phyloP scores from a whole-genome alignment of 2,113 vertebrate genomes.

The Sinocyclocheilus rhinocerous region DNA sequence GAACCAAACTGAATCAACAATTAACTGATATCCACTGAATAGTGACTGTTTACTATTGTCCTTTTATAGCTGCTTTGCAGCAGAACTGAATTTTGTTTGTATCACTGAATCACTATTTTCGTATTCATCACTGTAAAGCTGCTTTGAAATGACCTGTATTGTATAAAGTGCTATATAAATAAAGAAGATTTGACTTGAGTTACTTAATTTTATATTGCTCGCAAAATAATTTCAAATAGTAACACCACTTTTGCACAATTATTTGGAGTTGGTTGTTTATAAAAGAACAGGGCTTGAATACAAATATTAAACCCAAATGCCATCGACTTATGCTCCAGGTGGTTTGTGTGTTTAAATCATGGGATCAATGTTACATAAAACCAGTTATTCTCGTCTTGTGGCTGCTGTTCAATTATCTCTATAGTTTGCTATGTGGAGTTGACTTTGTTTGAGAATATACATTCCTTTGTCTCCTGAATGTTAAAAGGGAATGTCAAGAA shows the following conservation, averaged over 20 bases:
- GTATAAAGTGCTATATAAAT: too few relatives aligned
- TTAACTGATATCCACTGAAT: too few relatives aligned
- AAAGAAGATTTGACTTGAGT: too few relatives aligned
- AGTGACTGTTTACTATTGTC: too few relatives aligned
- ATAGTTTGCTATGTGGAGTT: background rate
- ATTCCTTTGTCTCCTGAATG: background rate
- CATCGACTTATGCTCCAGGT: background rate
- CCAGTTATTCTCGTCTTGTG: slow-evolving; percentile 20
- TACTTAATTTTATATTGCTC: background rate
- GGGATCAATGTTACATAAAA: slow-evolving; percentile 9
- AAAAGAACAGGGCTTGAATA: background rate
- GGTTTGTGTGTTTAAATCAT: background rate
- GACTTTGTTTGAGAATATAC: slow-evolving; percentile 1
- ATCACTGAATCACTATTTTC: too few relatives aligned
- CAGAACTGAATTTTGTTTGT: too few relatives aligned
- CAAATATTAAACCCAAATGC: background rate
- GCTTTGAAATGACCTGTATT: too few relatives aligned
- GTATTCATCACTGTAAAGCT: too few relatives aligned
- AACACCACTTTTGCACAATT: background rate
- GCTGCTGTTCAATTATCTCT: background rate
- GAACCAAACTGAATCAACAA: too few relatives aligned
- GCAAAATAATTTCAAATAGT: background rate
- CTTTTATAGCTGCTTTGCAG: too few relatives aligned
- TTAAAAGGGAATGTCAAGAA: background rate
- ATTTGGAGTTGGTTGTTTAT: background rate